Percentiles rank a stretch among this genome's conserved stretches.
Evolutionary conservation across 2,113 vertebrate genomes (phyloP).

Genomic region (Syngnathus typhle): DNA sequence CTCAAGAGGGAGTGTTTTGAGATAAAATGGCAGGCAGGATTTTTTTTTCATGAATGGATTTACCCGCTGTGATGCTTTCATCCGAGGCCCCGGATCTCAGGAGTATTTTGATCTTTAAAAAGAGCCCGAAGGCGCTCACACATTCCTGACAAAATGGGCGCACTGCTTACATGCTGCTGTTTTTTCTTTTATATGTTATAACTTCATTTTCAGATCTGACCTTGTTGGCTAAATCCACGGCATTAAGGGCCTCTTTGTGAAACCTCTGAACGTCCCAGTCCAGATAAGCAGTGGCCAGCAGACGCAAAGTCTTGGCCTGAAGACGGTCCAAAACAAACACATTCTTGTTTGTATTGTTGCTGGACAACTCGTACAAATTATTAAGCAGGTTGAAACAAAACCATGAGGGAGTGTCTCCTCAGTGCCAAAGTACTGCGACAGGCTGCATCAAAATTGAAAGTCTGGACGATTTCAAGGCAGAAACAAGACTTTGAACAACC

Average conservation of each 20-base stretch:
- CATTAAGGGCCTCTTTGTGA: slow-evolving; percentile 76
- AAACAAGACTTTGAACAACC: too few relatives aligned
- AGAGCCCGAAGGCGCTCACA: slow-evolving; percentile 75
- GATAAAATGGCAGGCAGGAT: slow-evolving; percentile 2
- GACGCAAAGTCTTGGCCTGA: slow-evolving; percentile 82
- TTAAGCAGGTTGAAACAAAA: background rate
- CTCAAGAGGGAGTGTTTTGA: background rate
- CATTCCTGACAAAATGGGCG: slow-evolving; percentile 68
- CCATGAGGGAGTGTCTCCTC: background rate
- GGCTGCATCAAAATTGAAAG: too few relatives aligned
- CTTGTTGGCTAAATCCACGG: slow-evolving; percentile 82
- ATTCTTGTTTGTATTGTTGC: background rate
- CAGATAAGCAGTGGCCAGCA: slow-evolving; percentile 80
- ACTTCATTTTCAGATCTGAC: slow-evolving; percentile 50
- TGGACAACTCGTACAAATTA: too few relatives aligned
- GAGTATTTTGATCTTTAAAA: slow-evolving; percentile 83
- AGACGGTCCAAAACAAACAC: background rate
- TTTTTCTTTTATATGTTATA: background rate
- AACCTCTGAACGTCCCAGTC: slow-evolving; percentile 76
- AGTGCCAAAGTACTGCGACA: too few relatives aligned
- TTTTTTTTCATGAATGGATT: slow-evolving; percentile 25
- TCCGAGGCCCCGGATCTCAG: slow-evolving; percentile 70
- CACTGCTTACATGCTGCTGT: background rate
- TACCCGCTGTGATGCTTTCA: slow-evolving; percentile 76
- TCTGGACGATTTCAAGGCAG: too few relatives aligned